Conservation (phyloP, 1,140 invertebrate species). For the Drusus annulatus region DNA sequence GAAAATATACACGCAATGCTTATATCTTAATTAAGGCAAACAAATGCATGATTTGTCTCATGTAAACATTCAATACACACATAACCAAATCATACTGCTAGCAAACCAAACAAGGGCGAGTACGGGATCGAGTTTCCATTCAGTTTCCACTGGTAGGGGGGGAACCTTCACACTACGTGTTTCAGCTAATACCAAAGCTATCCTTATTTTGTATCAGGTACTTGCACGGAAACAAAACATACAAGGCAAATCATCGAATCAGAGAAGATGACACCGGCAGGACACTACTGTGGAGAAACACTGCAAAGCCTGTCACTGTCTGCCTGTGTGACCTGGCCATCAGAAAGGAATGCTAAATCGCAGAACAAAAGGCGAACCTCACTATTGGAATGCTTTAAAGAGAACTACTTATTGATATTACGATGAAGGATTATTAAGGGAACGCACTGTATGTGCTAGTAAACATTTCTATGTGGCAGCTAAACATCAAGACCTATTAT, state of each 20-base stretch:
- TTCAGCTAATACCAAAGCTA: no score
- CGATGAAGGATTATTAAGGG: slow-evolving; percentile 18
- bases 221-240: slow-evolving; percentile 28
- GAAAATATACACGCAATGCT: slow-evolving; percentile 48
- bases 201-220: slow-evolving; percentile 35
- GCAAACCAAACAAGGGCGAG: no score
- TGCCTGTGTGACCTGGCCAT: no score
- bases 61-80: slow-evolving; percentile 33
- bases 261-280: background rate
- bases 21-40: slow-evolving; percentile 52
- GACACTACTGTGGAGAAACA: background rate
- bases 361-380: slow-evolving; percentile 8
- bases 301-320: background rate
- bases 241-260: slow-evolving; percentile 17
- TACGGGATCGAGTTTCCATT: no score
- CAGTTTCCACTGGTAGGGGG: background rate
- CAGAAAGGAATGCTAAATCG: slow-evolving; percentile 7
- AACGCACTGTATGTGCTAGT: slow-evolving; percentile 18
- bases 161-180: no score
- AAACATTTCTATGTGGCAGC: slow-evolving; percentile 43
- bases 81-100: no score
- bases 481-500: slow-evolving; percentile 48
- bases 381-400: slow-evolving; percentile 18
- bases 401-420: slow-evolving; percentile 27
- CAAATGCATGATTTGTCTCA: slow-evolving; percentile 52